Percentiles rank a stretch among this genome's conserved stretches.
Evolutionary conservation across 2,113 vertebrate species (phyloP).

Genomic region (Notothenia rossii): DNA sequence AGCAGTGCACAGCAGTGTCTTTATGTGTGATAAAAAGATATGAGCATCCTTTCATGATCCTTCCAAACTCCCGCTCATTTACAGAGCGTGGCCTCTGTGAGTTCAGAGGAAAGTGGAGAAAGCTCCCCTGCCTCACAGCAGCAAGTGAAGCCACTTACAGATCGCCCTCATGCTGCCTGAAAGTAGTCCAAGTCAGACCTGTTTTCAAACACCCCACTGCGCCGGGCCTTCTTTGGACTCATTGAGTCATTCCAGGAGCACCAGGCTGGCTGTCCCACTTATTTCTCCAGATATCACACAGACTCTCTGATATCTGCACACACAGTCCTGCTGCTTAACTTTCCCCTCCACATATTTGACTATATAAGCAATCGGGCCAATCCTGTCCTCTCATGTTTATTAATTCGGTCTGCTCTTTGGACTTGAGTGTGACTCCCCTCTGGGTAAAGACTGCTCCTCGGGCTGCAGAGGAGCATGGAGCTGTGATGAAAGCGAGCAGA

Average conservation of each 20-base stretch:
- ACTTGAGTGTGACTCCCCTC: slow-evolving; percentile 56
- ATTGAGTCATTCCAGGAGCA: slow-evolving; percentile 71
- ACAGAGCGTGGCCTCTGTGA: slow-evolving; percentile 46
- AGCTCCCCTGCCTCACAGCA: slow-evolving; percentile 47
- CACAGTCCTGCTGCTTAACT: slow-evolving; percentile 26
- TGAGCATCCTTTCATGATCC: slow-evolving; percentile 52
- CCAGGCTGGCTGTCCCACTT: slow-evolving; percentile 74
- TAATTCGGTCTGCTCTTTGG: slow-evolving; percentile 70
- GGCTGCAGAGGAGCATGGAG: slow-evolving; percentile 49
- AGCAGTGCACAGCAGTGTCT: slow-evolving; percentile 9
- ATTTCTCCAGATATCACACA: slow-evolving; percentile 67
- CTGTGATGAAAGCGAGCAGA: slow-evolving; percentile 62
- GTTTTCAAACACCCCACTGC: slow-evolving; percentile 70
- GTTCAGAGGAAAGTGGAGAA: slow-evolving; percentile 57
- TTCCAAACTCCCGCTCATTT: slow-evolving; percentile 55
- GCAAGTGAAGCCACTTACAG: slow-evolving; percentile 54
- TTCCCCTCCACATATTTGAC: slow-evolving; percentile 52
- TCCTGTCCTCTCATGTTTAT: slow-evolving; percentile 77
- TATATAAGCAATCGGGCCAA: slow-evolving; percentile 67
- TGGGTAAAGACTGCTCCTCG: slow-evolving; percentile 44
- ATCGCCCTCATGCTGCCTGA: slow-evolving; percentile 63
- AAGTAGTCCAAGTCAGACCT: slow-evolving; percentile 74
- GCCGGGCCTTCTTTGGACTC: slow-evolving; percentile 58
- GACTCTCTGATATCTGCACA: slow-evolving; percentile 65
- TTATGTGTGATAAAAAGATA: slow-evolving; percentile 57